phyloP scores from a whole-genome alignment of 2,797 vertebrate genomes.

The Coilia nasus region DNA sequence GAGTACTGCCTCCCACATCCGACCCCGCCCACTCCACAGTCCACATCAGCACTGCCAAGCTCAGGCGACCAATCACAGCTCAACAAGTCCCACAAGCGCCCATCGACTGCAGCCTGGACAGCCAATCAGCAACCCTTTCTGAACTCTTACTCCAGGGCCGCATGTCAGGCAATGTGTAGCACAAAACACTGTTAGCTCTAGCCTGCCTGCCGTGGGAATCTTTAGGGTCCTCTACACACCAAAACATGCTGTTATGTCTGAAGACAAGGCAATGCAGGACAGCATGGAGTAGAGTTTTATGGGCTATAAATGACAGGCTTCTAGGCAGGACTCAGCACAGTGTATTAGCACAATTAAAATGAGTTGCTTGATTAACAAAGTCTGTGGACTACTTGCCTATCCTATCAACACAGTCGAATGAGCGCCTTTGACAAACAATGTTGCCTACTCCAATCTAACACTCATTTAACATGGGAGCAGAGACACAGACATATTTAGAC shows the following conservation, averaged over 20 bases:
- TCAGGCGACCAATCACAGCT: conserved; percentile 65
- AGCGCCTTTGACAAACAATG: background rate
- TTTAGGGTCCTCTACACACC: background rate
- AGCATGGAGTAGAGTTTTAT: background rate
- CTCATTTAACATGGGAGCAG: background rate
- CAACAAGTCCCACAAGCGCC: conserved; percentile 65
- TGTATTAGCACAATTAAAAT: background rate
- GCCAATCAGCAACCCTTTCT: conserved; percentile 61
- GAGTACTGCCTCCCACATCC: conserved; percentile 9
- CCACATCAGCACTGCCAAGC: conserved; percentile 74
- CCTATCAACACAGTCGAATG: background rate
- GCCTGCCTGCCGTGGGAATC: background rate
- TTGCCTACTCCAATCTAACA: background rate
- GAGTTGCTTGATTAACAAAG: background rate
- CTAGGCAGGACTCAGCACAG: background rate
- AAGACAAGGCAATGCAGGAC: background rate
- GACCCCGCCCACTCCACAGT: conserved; percentile 60
- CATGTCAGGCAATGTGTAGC: conserved; percentile 4
- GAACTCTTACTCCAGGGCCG: background rate
- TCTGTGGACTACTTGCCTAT: background rate
- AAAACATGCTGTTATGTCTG: background rate
- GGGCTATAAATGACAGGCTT: background rate
- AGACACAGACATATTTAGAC: background rate
- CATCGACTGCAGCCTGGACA: conserved; percentile 57
- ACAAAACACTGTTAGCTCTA: background rate